These are phyloP conservation scores for Amiota minor DNA, from an alignment of 2,888 invertebrate genomes.

Conservation along the genomic window DNA sequence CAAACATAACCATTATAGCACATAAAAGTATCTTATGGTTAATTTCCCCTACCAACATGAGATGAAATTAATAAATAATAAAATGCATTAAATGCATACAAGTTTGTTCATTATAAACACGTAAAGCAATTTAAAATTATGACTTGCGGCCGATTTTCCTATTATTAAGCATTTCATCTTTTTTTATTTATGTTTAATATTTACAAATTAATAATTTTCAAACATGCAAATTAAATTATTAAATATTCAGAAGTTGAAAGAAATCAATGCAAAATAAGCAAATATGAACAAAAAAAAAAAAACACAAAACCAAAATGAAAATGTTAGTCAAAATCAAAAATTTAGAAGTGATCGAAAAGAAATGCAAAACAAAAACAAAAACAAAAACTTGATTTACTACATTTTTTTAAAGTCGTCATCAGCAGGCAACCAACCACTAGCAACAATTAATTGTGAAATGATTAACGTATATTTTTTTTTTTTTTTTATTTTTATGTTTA, in stretches of 20 bases:
- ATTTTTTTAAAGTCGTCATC: conserved; percentile 29
- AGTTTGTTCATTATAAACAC: too few species aligned
- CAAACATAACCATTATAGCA: too few species aligned
- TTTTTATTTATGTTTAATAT: conserved; percentile 34
- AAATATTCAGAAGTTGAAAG: neutral
- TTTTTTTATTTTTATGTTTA: conserved; percentile 2
- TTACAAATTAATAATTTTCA: conserved; percentile 53
- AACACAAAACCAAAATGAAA: neutral
- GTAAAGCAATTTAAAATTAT: too few species aligned
- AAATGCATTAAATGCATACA: too few species aligned
- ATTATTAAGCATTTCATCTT: conserved; percentile 30
- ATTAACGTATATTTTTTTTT: conserved; percentile 34
- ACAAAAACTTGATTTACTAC: conserved; percentile 37
- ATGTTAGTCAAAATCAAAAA: neutral
- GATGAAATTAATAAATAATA: too few species aligned
- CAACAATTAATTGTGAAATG: conserved; percentile 41
- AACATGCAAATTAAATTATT: conserved; percentile 54
- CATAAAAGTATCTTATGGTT: too few species aligned
- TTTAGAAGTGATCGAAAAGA: conserved; percentile 13
- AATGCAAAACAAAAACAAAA: conserved; percentile 13
- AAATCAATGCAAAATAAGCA: conserved; percentile 2
- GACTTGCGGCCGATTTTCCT: neutral
- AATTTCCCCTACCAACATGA: too few species aligned
- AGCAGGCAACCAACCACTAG: neutral
- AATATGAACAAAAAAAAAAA: neutral